Evolutionary conservation across 92 coral and sea anemone genomes (phyloP).

Genomic region (Phenganax stokvisi): DNA sequence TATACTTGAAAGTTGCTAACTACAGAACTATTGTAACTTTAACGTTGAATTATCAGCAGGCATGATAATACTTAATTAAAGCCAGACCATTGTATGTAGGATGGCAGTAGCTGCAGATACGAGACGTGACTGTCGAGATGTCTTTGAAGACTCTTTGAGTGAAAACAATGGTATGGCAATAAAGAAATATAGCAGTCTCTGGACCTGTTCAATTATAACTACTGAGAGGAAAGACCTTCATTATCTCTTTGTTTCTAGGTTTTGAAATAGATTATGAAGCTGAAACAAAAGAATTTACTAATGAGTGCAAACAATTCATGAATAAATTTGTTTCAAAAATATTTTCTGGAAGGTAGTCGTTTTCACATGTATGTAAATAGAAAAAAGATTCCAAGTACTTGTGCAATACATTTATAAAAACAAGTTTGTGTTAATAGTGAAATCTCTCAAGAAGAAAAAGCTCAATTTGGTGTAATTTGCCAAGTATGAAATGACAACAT

Average conservation of each 20-base stretch:
- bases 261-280: slow-evolving; percentile 22
- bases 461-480: slow-evolving; percentile 85
- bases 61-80: no score
- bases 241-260: background rate
- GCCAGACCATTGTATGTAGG: background rate
- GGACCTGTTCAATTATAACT: background rate
- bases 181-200: background rate
- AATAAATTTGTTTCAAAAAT: slow-evolving; percentile 74
- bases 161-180: slow-evolving; percentile 1
- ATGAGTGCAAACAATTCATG: slow-evolving; percentile 75
- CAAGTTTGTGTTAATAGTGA: slow-evolving; percentile 7
- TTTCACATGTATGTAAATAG: background rate
- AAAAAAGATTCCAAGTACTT: background rate
- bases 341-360: slow-evolving; percentile 61
- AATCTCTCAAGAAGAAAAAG: slow-evolving; percentile 86
- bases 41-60: no score
- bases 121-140: background rate
- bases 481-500: slow-evolving; percentile 51
- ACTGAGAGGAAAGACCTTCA: background rate
- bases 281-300: slow-evolving; percentile 67
- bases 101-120: slow-evolving; percentile 26
- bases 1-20: no score
- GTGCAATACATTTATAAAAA: background rate
- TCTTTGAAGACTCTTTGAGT: slow-evolving; percentile 33
- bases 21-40: no score